A percentile compares a stretch with the other conserved stretches of the same genome.
Conservation (phyloP, 2,888 invertebrate species). For the Drymonia ruficornis region DNA sequence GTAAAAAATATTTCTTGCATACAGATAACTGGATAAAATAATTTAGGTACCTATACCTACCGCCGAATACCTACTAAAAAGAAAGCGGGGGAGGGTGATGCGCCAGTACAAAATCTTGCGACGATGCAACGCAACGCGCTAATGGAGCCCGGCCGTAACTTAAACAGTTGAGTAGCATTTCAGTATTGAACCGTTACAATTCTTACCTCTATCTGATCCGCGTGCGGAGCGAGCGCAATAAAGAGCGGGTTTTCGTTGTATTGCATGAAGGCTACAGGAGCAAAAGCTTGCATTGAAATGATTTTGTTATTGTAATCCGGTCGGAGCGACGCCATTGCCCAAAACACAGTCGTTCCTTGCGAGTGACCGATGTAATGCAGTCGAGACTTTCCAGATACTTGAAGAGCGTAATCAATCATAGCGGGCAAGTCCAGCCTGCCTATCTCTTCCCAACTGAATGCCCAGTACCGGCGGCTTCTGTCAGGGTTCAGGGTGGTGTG, state of each 20-base stretch:
- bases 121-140: no score
- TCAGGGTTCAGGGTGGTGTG: constrained; percentile 75
- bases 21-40: no score
- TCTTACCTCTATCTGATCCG: constrained; percentile 61
- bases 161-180: neutral
- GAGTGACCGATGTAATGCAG: constrained; percentile 92
- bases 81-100: no score
- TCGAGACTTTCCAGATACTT: constrained; percentile 79
- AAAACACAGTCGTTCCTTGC: constrained; percentile 86
- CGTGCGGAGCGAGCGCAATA: constrained; percentile 61
- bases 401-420: constrained; percentile 88
- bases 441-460: constrained; percentile 92
- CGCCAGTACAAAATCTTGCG: no score
- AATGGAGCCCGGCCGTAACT: no score
- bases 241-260: constrained; percentile 76
- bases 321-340: constrained; percentile 84
- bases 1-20: constrained; percentile 8
- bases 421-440: constrained; percentile 90
- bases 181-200: no score
- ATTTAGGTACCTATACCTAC: no score
- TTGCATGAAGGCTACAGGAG: constrained; percentile 86
- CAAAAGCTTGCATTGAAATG: constrained; percentile 85
- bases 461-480: constrained; percentile 78
- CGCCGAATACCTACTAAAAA: no score
- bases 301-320: constrained; percentile 88